Conservation (phyloP, 2,113 vertebrate species). For the Sorex araneus region DNA sequence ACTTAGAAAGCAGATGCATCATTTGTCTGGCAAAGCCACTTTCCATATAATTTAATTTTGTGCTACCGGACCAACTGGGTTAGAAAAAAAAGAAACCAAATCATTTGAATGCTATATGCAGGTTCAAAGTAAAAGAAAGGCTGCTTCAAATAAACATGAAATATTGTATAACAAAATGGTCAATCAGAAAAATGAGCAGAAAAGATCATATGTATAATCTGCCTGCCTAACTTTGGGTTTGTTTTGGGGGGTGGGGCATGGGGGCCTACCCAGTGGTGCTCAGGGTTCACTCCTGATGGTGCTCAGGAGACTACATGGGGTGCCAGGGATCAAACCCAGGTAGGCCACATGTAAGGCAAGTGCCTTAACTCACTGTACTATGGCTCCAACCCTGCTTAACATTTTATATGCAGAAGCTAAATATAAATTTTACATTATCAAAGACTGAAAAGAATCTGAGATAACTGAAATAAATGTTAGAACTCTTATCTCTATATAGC, state of each 20-base stretch:
- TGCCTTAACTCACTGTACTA: too few species aligned
- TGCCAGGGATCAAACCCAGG: too few species aligned
- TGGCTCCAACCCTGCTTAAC: background rate
- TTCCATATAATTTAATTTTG: constrained; percentile 27
- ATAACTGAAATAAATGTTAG: constrained; percentile 11
- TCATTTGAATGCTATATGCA: background rate
- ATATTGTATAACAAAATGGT: constrained; percentile 16
- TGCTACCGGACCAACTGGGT: background rate
- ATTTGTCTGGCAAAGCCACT: background rate
- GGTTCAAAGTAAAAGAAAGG: constrained; percentile 14
- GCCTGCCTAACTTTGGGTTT: background rate
- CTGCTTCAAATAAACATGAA: constrained; percentile 26
- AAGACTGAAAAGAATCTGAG: background rate
- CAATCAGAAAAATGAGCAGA: constrained; percentile 11
- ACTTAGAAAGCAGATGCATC: background rate
- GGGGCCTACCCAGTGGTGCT: too few species aligned
- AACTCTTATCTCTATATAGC: background rate
- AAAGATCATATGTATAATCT: background rate
- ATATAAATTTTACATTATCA: constrained; percentile 43
- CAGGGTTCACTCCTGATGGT: too few species aligned
- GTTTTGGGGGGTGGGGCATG: too few species aligned
- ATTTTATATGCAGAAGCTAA: constrained; percentile 34
- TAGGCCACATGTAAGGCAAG: too few species aligned
- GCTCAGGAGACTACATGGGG: too few species aligned
- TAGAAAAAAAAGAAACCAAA: constrained; percentile 30